Conservation (phyloP, 2,888 invertebrate genomes). For the Hemaris fuciformis region DNA sequence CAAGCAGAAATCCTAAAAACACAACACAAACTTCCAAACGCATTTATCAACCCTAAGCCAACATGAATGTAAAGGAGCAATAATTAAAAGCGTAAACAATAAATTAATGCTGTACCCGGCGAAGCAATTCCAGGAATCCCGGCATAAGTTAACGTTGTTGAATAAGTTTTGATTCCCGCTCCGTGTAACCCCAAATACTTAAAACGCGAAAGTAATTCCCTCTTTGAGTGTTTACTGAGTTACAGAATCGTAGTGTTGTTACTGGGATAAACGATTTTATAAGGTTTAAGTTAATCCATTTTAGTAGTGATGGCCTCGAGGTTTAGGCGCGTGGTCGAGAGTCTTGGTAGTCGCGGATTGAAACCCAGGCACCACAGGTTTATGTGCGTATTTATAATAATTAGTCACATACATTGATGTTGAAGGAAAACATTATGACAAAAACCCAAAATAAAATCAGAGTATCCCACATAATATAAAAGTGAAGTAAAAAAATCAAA, state of each 20-base stretch:
- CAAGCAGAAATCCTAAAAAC: not conserved
- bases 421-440: too few relatives aligned
- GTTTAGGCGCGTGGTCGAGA: too few relatives aligned
- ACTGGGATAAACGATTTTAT: not conserved
- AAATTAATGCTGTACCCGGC: not conserved
- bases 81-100: constrained; percentile 1
- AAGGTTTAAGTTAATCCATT: too few relatives aligned
- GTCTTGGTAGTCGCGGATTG: too few relatives aligned
- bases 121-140: not conserved
- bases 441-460: too few relatives aligned
- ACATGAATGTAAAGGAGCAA: not conserved
- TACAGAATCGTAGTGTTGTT: constrained; percentile 13
- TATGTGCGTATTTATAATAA: too few relatives aligned
- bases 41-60: not conserved
- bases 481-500: too few relatives aligned
- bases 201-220: constrained; percentile 41
- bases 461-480: too few relatives aligned
- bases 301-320: too few relatives aligned
- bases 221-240: constrained; percentile 28
- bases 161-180: not conserved
- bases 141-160: not conserved
- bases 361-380: too few relatives aligned
- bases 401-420: too few relatives aligned
- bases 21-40: not conserved
- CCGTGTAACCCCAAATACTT: constrained; percentile 23